Evolutionary conservation across 2,888 invertebrate species (phyloP).

Genomic region (Metallyticus violacea): DNA sequence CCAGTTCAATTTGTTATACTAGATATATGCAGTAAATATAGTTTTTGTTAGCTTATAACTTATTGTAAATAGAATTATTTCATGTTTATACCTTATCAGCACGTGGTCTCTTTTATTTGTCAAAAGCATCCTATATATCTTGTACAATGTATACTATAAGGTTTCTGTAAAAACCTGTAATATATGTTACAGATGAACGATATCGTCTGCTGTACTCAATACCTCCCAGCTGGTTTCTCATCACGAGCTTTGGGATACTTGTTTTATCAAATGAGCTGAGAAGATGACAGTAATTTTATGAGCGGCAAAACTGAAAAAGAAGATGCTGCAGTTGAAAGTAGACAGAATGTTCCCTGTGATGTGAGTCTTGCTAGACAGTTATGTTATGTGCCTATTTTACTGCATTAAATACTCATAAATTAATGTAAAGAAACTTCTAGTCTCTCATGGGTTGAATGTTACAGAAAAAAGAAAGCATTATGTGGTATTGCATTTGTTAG

Average conservation of each 20-base stretch:
- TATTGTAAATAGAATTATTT: no score
- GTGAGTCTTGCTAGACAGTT: not conserved
- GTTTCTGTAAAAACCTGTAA: no score
- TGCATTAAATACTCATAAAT: not conserved
- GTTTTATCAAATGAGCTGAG: conserved; percentile 36
- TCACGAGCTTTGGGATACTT: conserved; percentile 60
- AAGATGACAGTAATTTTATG: conserved; percentile 20
- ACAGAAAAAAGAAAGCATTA: not conserved
- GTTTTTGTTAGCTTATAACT: no score
- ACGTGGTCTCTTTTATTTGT: no score
- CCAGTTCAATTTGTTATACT: no score
- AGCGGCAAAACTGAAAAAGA: not conserved
- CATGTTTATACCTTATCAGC: no score
- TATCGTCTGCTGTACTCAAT: conserved; percentile 75
- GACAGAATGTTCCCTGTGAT: not conserved
- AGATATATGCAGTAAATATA: no score
- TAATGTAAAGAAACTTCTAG: not conserved
- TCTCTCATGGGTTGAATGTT: not conserved
- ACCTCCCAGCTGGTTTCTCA: conserved; percentile 71
- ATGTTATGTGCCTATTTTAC: not conserved
- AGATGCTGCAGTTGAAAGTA: not conserved
- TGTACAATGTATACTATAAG: no score
- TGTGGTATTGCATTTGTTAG: not conserved
- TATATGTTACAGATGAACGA: conserved; percentile 64
- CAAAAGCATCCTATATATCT: no score